Evolutionary conservation across 2,113 vertebrate genomes (phyloP).

Genomic region (Actinemys pallida): DNA sequence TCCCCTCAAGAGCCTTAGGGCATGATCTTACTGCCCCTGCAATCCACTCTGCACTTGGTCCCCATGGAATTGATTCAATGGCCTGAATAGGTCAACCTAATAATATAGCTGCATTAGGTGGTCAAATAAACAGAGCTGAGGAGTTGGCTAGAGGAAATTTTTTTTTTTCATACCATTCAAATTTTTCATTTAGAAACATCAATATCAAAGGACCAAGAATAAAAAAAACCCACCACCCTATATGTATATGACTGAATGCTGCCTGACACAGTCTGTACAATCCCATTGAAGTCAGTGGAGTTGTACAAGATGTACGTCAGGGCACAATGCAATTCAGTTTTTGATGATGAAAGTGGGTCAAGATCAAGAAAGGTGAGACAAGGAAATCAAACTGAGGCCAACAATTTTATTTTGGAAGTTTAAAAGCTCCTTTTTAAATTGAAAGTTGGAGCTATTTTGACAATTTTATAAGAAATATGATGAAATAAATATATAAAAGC

Average conservation of each 20-base stretch:
- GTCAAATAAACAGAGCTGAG: neutral
- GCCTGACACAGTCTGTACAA: neutral
- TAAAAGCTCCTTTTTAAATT: neutral
- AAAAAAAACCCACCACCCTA: neutral
- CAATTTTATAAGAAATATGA: neutral
- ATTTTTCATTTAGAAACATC: neutral
- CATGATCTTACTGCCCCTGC: neutral
- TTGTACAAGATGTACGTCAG: neutral
- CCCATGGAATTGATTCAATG: neutral
- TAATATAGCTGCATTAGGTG: neutral
- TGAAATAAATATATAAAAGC: neutral
- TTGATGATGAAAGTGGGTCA: neutral
- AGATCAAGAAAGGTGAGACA: neutral
- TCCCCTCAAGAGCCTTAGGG: neutral
- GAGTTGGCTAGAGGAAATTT: neutral
- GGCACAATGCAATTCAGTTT: neutral
- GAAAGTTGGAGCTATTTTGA: neutral
- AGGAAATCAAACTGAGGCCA: neutral
- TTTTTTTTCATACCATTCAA: neutral
- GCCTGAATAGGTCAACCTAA: neutral
- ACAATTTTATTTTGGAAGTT: neutral
- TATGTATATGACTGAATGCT: neutral
- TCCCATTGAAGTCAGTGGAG: neutral
- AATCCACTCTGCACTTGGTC: neutral
- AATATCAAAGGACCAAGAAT: neutral